Conservation (phyloP, 2,888 invertebrate species). For the Coleophora deauratella region DNA sequence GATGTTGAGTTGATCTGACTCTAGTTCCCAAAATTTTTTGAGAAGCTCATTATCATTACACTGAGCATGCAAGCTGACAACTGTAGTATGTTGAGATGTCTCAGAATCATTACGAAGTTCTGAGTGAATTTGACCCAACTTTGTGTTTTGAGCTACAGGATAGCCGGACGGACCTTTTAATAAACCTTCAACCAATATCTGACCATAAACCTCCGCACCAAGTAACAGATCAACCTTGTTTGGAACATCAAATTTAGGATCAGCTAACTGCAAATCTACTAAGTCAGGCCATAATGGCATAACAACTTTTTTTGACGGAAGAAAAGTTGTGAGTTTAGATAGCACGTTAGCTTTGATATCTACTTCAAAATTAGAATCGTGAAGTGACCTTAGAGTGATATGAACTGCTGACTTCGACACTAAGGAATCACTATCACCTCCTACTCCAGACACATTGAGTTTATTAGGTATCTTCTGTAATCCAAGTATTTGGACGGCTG, state of each 20-base stretch:
- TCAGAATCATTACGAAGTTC: neutral
- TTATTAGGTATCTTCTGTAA: constrained; percentile 13
- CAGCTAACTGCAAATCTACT: constrained; percentile 12
- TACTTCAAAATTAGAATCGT: neutral
- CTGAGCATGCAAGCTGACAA: neutral
- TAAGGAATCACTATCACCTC: constrained; percentile 13
- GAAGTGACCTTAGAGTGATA: neutral
- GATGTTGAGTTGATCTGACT: constrained; percentile 13
- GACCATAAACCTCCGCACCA: constrained; percentile 17
- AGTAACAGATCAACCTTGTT: constrained; percentile 15
- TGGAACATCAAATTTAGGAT: constrained; percentile 12
- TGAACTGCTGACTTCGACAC: constrained; percentile 1
- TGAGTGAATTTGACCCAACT: constrained; percentile 6
- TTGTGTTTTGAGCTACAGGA: constrained; percentile 17
- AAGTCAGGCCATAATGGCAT: constrained; percentile 10
- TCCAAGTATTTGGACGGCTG: constrained; percentile 15
- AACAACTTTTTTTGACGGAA: constrained; percentile 11
- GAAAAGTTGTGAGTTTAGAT: constrained; percentile 11
- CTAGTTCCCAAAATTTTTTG: constrained; percentile 18
- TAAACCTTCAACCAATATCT: constrained; percentile 18
- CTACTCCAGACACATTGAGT: constrained; percentile 17
- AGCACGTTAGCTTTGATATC: constrained; percentile 13
- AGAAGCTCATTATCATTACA: constrained; percentile 14
- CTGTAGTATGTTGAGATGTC: neutral
- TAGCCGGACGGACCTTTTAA: constrained; percentile 10